Percentiles rank a stretch among this genome's conserved stretches.
Evolutionary conservation across 1,140 invertebrate genomes (phyloP).

Genomic region (Phenacoccus solenopsis): DNA sequence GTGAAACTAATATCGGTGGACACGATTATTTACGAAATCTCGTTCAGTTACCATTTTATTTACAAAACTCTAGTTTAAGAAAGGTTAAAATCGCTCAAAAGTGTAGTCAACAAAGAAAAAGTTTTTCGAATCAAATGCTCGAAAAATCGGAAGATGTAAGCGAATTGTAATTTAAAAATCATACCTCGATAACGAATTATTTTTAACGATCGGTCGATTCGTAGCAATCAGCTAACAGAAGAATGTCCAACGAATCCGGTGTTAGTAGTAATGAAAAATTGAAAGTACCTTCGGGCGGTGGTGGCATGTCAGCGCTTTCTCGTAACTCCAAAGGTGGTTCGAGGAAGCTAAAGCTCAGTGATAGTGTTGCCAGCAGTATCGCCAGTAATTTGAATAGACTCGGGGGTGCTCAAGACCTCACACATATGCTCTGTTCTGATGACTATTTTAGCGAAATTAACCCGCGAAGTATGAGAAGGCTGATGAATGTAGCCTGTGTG

Average conservation of each 20-base stretch:
- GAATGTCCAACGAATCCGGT: conserved; percentile 60
- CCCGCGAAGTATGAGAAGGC: conserved; percentile 84
- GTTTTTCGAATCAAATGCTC: conserved; percentile 23
- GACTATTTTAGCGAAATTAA: conserved; percentile 97
- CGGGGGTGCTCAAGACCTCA: conserved; percentile 53
- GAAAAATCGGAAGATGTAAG: conserved; percentile 11
- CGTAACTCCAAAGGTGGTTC: neutral
- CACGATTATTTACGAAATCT: conserved; percentile 92
- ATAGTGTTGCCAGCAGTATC: conserved; percentile 78
- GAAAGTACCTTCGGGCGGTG: conserved; percentile 28
- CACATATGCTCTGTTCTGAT: conserved; percentile 79
- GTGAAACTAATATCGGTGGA: conserved; percentile 78
- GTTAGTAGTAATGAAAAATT: conserved; percentile 60
- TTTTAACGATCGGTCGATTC: too few species aligned
- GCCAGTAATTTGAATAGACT: conserved; percentile 71
- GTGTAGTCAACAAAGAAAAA: conserved; percentile 35
- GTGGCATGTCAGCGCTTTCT: conserved; percentile 5
- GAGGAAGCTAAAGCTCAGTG: conserved; percentile 61
- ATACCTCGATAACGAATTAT: too few species aligned
- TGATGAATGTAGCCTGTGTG: conserved; percentile 96
- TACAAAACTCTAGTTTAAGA: conserved; percentile 88
- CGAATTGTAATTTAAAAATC: too few species aligned
- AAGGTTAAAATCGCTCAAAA: conserved; percentile 77
- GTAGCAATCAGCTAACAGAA: conserved; percentile 45
- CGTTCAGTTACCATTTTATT: conserved; percentile 93